Evolutionary conservation across 2,888 invertebrate genomes (phyloP).

Genomic region (Eupeodes latifasciatus): DNA sequence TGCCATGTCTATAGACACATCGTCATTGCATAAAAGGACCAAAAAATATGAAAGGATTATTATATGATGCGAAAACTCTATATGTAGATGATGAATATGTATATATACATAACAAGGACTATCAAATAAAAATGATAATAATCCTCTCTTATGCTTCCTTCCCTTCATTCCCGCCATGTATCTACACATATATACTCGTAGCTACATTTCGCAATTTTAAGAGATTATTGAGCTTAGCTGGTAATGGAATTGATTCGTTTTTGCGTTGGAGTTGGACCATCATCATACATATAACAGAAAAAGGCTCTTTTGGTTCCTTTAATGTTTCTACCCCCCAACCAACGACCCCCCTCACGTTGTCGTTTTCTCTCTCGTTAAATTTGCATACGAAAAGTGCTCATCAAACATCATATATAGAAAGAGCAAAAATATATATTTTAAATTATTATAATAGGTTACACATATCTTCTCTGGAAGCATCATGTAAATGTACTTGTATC

Average conservation of each 20-base stretch:
- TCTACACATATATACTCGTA: too few species aligned
- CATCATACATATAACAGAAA: slow-evolving; percentile 12
- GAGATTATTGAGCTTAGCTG: slow-evolving; percentile 58
- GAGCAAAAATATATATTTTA: slow-evolving; percentile 16
- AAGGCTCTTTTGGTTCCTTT: slow-evolving; percentile 2
- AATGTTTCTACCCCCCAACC: neutral
- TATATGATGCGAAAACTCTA: slow-evolving; percentile 12
- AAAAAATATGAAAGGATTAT: slow-evolving; percentile 44
- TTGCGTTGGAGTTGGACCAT: slow-evolving; percentile 41
- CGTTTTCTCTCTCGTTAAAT: neutral
- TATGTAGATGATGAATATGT: slow-evolving; percentile 9
- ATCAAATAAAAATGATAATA: slow-evolving; percentile 35
- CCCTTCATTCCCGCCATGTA: slow-evolving; percentile 20
- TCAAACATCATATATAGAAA: slow-evolving; percentile 16
- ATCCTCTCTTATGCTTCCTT: slow-evolving; percentile 25
- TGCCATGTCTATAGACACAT: slow-evolving; percentile 18
- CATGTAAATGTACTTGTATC: neutral
- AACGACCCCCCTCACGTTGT: neutral
- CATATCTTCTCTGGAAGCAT: neutral
- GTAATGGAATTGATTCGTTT: slow-evolving; percentile 65
- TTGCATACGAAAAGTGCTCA: slow-evolving; percentile 29
- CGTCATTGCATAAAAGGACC: slow-evolving; percentile 16
- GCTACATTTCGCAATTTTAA: slow-evolving; percentile 61
- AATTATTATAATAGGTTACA: neutral
- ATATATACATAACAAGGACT: slow-evolving; percentile 13